Evolutionary conservation across 2,113 vertebrate species (phyloP).

Genomic region (Egretta garzetta): DNA sequence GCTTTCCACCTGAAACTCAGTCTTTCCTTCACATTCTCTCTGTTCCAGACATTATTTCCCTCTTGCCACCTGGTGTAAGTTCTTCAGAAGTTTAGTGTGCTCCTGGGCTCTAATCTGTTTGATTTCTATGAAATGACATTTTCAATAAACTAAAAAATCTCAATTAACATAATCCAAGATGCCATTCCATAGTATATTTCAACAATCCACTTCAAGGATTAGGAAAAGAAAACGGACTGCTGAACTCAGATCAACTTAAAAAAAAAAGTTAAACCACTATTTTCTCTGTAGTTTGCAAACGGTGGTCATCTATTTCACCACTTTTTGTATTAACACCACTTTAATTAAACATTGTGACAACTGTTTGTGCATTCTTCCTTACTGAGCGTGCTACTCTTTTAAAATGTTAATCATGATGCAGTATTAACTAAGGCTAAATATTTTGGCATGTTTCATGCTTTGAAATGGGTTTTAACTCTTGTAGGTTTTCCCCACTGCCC

Average conservation of each 20-base stretch:
- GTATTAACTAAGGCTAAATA: not conserved
- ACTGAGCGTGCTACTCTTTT: not conserved
- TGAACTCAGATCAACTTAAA: not conserved
- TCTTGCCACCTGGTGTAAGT: not conserved
- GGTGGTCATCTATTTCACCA: not conserved
- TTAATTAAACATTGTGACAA: not conserved
- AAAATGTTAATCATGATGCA: not conserved
- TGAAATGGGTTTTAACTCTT: not conserved
- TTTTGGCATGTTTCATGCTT: not conserved
- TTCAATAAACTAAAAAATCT: conserved; percentile 43
- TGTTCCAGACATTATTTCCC: not conserved
- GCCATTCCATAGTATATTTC: not conserved
- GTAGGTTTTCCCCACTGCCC: not conserved
- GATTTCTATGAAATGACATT: conserved; percentile 19
- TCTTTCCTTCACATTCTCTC: not conserved
- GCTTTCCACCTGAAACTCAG: not conserved
- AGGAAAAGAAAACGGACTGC: not conserved
- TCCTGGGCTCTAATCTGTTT: not conserved
- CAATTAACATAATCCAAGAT: conserved; percentile 47
- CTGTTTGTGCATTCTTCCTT: not conserved
- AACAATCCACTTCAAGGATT: not conserved
- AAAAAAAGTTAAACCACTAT: not conserved
- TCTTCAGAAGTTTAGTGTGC: not conserved
- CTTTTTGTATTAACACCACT: not conserved
- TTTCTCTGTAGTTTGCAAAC: not conserved